These are phyloP conservation scores for Lycaena phlaeas DNA, from an alignment of 2,888 invertebrate species.

Conservation along the genomic window DNA sequence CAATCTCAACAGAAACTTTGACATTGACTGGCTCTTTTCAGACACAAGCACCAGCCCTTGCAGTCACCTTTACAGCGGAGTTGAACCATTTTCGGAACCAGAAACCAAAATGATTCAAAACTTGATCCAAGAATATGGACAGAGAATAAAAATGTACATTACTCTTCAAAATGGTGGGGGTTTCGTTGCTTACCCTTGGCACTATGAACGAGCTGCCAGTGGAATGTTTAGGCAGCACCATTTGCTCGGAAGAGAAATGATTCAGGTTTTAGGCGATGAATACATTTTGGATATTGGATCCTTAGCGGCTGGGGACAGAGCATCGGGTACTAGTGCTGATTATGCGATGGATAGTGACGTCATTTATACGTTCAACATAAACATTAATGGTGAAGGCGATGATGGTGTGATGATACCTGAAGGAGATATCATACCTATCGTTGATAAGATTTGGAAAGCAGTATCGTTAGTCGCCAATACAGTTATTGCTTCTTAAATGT, in stretches of 20 bases:
- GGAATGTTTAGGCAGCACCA: conserved; percentile 47
- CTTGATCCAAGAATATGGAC: conserved; percentile 60
- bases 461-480: conserved; percentile 34
- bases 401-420: conserved; percentile 40
- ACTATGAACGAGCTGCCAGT: conserved; percentile 64
- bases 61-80: conserved; percentile 75
- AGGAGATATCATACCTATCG: conserved; percentile 32
- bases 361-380: conserved; percentile 42
- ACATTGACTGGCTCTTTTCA: conserved; percentile 76
- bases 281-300: conserved; percentile 41
- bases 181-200: conserved; percentile 79
- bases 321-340: conserved; percentile 51
- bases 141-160: conserved; percentile 74
- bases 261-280: conserved; percentile 28
- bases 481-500: conserved; percentile 15
- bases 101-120: conserved; percentile 74
- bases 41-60: conserved; percentile 75
- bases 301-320: conserved; percentile 36
- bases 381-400: conserved; percentile 32
- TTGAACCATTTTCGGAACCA: conserved; percentile 75
- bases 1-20: conserved; percentile 85
- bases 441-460: conserved; percentile 46
- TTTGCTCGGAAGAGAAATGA: conserved; percentile 39
- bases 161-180: conserved; percentile 84
- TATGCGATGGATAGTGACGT: conserved; percentile 35